These are phyloP conservation scores for Girardinichthys multiradiatus DNA, from an alignment of 2,113 vertebrate species.

Conservation along the genomic window DNA sequence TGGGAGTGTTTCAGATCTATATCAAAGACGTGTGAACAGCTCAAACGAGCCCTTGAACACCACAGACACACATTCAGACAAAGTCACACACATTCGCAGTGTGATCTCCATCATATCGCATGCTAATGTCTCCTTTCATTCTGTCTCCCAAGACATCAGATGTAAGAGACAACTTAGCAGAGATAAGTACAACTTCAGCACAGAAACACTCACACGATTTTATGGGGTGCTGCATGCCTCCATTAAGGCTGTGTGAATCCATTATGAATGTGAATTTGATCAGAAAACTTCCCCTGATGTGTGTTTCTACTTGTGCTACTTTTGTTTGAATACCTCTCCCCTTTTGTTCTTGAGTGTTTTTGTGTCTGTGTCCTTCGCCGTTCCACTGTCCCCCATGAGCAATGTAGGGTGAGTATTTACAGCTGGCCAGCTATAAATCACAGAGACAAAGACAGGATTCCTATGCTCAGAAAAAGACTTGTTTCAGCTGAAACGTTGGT, in stretches of 20 bases:
- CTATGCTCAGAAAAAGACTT: constrained; percentile 38
- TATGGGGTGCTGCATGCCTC: neutral
- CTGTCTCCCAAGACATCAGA: constrained; percentile 39
- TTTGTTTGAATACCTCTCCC: neutral
- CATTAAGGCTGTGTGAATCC: constrained; percentile 9
- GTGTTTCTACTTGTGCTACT: neutral
- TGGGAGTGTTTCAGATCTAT: constrained; percentile 43
- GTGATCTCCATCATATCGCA: constrained; percentile 47
- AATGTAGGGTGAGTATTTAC: constrained; percentile 24
- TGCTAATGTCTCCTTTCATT: constrained; percentile 37
- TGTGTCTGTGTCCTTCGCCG: constrained; percentile 49
- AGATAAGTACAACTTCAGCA: constrained; percentile 26
- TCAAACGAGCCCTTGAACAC: constrained; percentile 46
- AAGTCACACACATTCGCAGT: constrained; percentile 3
- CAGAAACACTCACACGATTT: constrained; percentile 5
- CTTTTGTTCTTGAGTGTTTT: constrained; percentile 7
- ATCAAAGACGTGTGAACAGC: constrained; percentile 48
- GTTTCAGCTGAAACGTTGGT: constrained; percentile 57
- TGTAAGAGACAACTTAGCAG: constrained; percentile 26
- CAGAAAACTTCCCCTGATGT: neutral
- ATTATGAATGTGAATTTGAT: neutral
- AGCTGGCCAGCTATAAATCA: constrained; percentile 64
- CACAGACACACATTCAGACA: constrained; percentile 22
- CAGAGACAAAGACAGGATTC: constrained; percentile 42
- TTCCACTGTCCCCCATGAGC: constrained; percentile 52